Evolutionary conservation across 2,113 vertebrate genomes (phyloP).

Genomic region (Myotis lucifugus): DNA sequence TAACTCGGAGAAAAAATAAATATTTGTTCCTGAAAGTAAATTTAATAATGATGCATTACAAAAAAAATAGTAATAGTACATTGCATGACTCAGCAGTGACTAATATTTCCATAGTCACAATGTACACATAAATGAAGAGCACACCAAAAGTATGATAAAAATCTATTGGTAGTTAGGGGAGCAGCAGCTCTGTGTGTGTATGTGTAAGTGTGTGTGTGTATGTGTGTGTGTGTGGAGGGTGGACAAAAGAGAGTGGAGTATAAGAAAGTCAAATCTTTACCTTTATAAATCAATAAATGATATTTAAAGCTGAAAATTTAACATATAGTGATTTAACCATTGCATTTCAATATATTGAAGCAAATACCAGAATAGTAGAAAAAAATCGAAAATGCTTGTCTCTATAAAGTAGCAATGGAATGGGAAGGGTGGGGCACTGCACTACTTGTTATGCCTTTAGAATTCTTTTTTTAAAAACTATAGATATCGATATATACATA

Average conservation of each 20-base stretch:
- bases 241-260: neutral
- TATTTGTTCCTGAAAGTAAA: conserved; percentile 28
- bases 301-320: neutral
- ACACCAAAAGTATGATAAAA: neutral
- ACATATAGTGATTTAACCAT: neutral
- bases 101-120: conserved; percentile 15
- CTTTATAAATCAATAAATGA: neutral
- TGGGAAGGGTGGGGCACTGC: neutral
- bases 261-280: neutral
- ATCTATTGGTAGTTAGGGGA: neutral
- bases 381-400: neutral
- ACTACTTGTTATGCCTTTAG: neutral
- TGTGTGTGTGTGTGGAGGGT: neutral
- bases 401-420: neutral
- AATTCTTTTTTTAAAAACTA: neutral
- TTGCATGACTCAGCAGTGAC: neutral
- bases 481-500: neutral
- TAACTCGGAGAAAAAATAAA: conserved; percentile 11
- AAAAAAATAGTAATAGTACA: neutral
- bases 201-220: neutral
- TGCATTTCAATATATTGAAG: neutral
- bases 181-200: neutral
- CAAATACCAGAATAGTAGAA: neutral
- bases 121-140: neutral
- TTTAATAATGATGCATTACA: neutral